Percentiles rank a stretch among this genome's conserved stretches.
Evolutionary conservation across 2,113 vertebrate genomes (phyloP).

Genomic region (Hipposideros armiger): DNA sequence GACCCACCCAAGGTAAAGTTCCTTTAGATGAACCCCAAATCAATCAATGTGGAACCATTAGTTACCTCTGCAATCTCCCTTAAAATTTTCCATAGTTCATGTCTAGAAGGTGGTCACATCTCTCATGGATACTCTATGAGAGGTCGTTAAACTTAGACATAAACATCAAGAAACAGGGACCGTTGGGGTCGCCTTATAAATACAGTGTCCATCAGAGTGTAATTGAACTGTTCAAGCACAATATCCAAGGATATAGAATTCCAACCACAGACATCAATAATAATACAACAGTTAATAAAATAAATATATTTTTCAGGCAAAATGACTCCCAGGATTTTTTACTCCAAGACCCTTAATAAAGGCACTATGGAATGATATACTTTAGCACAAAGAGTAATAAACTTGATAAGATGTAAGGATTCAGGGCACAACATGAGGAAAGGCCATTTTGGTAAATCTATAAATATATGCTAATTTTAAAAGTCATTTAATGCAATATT

Average conservation of each 20-base stretch:
- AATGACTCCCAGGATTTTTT: background rate
- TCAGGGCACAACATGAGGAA: background rate
- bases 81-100: background rate
- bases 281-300: background rate
- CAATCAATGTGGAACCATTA: accelerated
- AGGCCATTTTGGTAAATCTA: background rate
- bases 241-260: background rate
- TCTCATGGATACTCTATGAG: accelerated
- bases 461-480: background rate
- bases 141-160: background rate
- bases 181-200: background rate
- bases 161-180: too few species aligned
- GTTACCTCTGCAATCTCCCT: background rate
- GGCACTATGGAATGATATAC: background rate
- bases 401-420: background rate
- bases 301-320: background rate
- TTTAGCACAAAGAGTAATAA: background rate
- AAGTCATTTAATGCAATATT: background rate
- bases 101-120: background rate
- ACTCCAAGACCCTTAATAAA: too few species aligned
- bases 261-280: background rate
- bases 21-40: background rate
- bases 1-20: too few species aligned
- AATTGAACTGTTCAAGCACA: background rate
- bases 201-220: too few species aligned